phyloP scores from a whole-genome alignment of 2,888 invertebrate genomes.

The Heliconius erato region DNA sequence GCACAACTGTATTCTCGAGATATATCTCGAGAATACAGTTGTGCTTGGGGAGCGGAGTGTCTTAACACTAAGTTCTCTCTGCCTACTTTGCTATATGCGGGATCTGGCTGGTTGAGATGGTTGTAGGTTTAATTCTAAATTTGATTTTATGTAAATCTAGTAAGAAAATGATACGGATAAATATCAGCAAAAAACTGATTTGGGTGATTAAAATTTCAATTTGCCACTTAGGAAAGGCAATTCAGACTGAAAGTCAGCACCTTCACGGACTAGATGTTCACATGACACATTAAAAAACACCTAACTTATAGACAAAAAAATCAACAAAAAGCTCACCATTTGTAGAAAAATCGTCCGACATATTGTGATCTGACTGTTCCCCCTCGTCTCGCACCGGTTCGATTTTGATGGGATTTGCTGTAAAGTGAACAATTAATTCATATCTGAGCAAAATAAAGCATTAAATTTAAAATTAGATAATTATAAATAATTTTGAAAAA shows the following conservation, averaged over 20 bases:
- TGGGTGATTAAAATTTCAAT: no score
- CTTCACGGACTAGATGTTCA: no score
- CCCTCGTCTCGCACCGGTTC: constrained; percentile 61
- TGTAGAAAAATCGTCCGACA: constrained; percentile 65
- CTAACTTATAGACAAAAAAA: not conserved
- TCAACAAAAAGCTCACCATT: constrained; percentile 59
- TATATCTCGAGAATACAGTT: no score
- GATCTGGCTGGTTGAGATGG: not conserved
- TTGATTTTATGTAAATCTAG: not conserved
- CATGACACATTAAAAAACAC: no score
- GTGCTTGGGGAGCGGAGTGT: no score
- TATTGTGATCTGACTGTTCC: constrained; percentile 61
- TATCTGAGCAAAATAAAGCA: not conserved
- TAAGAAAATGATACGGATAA: not conserved
- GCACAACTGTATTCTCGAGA: no score
- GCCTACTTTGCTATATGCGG: not conserved
- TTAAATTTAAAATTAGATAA: not conserved
- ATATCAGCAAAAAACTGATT: no score
- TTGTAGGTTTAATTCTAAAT: not conserved
- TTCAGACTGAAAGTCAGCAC: no score
- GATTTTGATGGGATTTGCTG: constrained; percentile 71
- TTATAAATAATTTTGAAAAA: not conserved
- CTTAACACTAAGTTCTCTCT: no score
- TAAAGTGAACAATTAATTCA: constrained; percentile 23
- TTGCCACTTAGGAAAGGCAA: no score